Conservation (phyloP, 2,888 invertebrate species). For the Leptopilina myrica region DNA sequence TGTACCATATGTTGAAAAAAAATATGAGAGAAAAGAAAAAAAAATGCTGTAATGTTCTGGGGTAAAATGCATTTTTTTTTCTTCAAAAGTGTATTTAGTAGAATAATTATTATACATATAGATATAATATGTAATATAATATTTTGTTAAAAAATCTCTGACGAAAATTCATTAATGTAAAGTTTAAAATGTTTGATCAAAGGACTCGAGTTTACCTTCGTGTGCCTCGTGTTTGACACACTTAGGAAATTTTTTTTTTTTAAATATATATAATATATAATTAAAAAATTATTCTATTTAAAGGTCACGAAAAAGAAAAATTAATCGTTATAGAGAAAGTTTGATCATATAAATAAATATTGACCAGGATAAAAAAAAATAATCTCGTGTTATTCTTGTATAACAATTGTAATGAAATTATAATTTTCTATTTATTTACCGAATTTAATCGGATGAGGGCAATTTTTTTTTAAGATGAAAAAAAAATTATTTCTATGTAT, state of each 20-base stretch:
- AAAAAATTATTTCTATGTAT: background rate
- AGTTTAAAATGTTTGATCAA: slow-evolving; percentile 63
- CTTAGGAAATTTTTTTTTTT: background rate
- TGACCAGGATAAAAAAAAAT: slow-evolving; percentile 15
- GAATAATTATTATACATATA: slow-evolving; percentile 54
- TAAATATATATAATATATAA: background rate
- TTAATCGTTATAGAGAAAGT: slow-evolving; percentile 6
- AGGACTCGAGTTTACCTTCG: slow-evolving; percentile 63
- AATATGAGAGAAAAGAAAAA: slow-evolving; percentile 39
- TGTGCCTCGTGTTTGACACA: slow-evolving; percentile 17
- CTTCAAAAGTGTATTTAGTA: slow-evolving; percentile 22
- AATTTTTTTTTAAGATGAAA: background rate
- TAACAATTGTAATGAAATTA: slow-evolving; percentile 54
- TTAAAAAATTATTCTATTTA: slow-evolving; percentile 8
- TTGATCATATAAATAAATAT: background rate
- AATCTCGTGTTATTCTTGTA: slow-evolving; percentile 44
- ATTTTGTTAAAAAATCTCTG: slow-evolving; percentile 74
- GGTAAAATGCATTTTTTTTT: slow-evolving; percentile 9
- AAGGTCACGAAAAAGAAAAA: slow-evolving; percentile 1
- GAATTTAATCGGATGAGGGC: slow-evolving; percentile 63
- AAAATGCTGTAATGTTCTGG: slow-evolving; percentile 31
- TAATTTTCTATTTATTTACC: slow-evolving; percentile 59
- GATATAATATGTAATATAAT: slow-evolving; percentile 73
- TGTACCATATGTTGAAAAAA: slow-evolving; percentile 44
- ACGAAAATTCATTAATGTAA: slow-evolving; percentile 71